Base-by-base conservation (phyloP, 2,797 vertebrate genomes). In the Chaunax sp. region DNA sequence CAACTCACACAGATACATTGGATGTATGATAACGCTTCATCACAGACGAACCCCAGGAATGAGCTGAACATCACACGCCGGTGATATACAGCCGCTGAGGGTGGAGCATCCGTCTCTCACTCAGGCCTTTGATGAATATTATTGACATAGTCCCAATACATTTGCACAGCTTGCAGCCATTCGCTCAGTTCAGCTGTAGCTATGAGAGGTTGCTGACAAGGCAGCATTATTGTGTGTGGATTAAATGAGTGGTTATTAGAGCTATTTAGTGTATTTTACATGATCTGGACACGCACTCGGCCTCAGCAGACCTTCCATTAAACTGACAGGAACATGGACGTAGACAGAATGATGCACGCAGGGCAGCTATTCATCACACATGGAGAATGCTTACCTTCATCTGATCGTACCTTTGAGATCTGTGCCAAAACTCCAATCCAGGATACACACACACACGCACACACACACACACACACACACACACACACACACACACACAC, bases 381-480 rank as follows among this genome's bases (percentile, higher is more conserved):
- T 56, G 45, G 73, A 78, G 63, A 77, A 80, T 68, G 62, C 70
- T 66, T 69, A 82, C 75, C 64, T 75, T 83, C 65, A 83, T 85
- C 68, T 79, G 82, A 83, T 83, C 70, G 80, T 44, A 65, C 62
- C 78, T 86, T 88, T 90, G 84, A 86, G 86, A 81, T 73, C 62
- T 25, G 64, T 77, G 79, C 83, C 85, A 90, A 75, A 83, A 82
- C 61, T 56, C 58, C 45, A 75, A 76, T 60, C 52, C 75, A 69
- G 69, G 49, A 58, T 7, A 40, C 59, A 40, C 59, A 50, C 69
- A 50, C 55, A 38, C 62, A 58, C 70, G 69, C 54, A 46, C 33
- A 69, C 16, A 60, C 60, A 41, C 49, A 51, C 69, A 55, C 51
- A 46, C 56, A 54, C 54, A 43, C 22, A 67, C 44, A 53, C 14